These are phyloP conservation scores for Coleophora deauratella DNA, from an alignment of 2,888 invertebrate genomes.

Conservation along the genomic window DNA sequence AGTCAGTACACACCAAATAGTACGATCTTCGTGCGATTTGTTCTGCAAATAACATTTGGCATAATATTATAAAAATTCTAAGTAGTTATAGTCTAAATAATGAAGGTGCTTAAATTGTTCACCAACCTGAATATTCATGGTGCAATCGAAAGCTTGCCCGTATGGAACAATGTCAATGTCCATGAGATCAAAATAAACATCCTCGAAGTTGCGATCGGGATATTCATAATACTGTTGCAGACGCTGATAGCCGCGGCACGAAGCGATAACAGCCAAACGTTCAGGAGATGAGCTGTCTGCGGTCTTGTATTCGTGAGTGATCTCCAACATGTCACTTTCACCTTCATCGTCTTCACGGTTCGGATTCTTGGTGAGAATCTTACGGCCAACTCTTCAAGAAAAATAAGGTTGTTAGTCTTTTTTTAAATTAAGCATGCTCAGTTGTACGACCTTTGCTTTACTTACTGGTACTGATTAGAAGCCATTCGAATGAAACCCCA, in stretches of 20 bases:
- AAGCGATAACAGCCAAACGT: conserved; percentile 78
- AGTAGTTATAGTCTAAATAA: neutral
- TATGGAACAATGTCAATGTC: conserved; percentile 78
- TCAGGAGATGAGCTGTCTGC: conserved; percentile 78
- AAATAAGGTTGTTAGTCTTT: no score
- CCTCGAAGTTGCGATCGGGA: conserved; percentile 73
- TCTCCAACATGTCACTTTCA: conserved; percentile 77
- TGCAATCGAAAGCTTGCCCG: conserved; percentile 79
- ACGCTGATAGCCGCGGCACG: conserved; percentile 76
- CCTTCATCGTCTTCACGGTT: conserved; percentile 77
- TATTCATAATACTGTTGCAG: conserved; percentile 76
- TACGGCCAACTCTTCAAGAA: conserved; percentile 76
- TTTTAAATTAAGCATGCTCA: no score
- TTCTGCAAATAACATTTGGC: conserved; percentile 50
- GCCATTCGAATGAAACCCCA: conserved; percentile 80
- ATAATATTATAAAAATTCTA: neutral
- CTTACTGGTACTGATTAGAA: conserved; percentile 79
- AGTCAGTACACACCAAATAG: conserved; percentile 76
- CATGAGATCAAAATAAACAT: conserved; percentile 78
- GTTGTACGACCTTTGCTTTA: conserved; percentile 9
- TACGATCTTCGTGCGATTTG: conserved; percentile 76
- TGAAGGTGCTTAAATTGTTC: neutral
- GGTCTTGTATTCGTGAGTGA: conserved; percentile 78
- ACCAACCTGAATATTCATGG: conserved; percentile 76
- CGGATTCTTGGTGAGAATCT: conserved; percentile 78